Base-by-base conservation (phyloP, 2,113 vertebrate genomes). In the Lagopus leucura region DNA sequence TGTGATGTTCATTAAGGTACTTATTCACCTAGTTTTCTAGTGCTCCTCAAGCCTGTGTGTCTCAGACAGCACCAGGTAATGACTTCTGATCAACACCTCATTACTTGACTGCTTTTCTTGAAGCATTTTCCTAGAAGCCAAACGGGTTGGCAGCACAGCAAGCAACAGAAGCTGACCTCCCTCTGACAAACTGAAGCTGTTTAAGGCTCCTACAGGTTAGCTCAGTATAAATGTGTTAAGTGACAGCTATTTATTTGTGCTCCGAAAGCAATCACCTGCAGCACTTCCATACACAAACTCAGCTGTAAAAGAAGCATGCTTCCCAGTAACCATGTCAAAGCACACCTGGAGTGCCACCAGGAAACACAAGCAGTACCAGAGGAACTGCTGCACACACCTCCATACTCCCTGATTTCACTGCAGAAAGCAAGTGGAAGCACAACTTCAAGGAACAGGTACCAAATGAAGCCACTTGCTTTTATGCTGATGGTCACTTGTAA, bases 361-460 rank as follows among this genome's bases (percentile, higher is more conserved):
- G 6, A 58, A 19, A 72, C 19, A 30, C 0, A 0, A 77, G 22
- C 36, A 70, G 12, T 9, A 52, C 18, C 34, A 52, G 4, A 67
- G 30, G 15, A 14, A 12, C 48, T 28, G n/a, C 7, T 30, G 34
- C 25, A 45, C 28, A 15, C 8, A 47, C 40, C 13, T 52, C 48
- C 81, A 22, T 52, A n/a, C 32, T 10, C 54, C 1, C 36, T 2
- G 1, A 32, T 25, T 74, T 45, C 63, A 6, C 0, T 52, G 67
- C 43, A 69, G 43, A 58, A 34, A 70, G n/a, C 42, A 63, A 36
- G 28, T 8, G 2, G 55, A 7, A 34, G 38, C 25, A 21, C 16
- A 36, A 28, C 8, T 45, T 34, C 65, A 48, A 42, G 8, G 17
- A 2, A 0, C 1, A 4, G 1, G 2, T 13, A 66, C 3, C 58